phyloP scores from a whole-genome alignment of 2,888 invertebrate genomes.

The Apeira syringaria region DNA sequence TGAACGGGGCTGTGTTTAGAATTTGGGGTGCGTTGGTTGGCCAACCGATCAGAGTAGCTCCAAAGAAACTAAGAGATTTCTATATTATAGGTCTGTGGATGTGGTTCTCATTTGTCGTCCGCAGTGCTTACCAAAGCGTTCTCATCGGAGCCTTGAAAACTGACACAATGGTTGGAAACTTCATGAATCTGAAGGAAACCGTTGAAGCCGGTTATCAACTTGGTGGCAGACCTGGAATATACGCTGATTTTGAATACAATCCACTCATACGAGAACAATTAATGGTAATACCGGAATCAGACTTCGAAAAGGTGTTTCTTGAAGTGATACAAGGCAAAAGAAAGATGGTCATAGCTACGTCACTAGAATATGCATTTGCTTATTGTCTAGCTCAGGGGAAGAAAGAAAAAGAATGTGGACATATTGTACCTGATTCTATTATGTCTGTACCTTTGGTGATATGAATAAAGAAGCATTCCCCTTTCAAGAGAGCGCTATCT shows the following conservation, averaged over 20 bases:
- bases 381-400: constrained; percentile 54
- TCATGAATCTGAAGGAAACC: constrained; percentile 52
- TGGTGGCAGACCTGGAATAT: constrained; percentile 57
- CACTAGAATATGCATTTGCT: constrained; percentile 60
- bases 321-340: constrained; percentile 50
- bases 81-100: constrained; percentile 63
- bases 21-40: constrained; percentile 64
- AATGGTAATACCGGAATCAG: constrained; percentile 50
- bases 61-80: constrained; percentile 61
- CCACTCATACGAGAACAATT: constrained; percentile 50
- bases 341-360: constrained; percentile 59
- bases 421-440: constrained; percentile 60
- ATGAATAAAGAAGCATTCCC: constrained; percentile 60
- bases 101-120: constrained; percentile 65
- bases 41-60: constrained; percentile 55
- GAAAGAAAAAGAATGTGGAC: constrained; percentile 59
- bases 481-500: constrained; percentile 45
- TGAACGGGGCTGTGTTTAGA: constrained; percentile 51
- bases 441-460: constrained; percentile 61
- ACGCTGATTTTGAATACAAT: constrained; percentile 61
- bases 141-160: constrained; percentile 64
- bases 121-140: constrained; percentile 67
- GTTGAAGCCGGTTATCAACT: constrained; percentile 52
- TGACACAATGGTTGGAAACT: constrained; percentile 53
- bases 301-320: constrained; percentile 52